phyloP scores from a whole-genome alignment of 2,888 invertebrate genomes.

The Trichopria drosophilae region DNA sequence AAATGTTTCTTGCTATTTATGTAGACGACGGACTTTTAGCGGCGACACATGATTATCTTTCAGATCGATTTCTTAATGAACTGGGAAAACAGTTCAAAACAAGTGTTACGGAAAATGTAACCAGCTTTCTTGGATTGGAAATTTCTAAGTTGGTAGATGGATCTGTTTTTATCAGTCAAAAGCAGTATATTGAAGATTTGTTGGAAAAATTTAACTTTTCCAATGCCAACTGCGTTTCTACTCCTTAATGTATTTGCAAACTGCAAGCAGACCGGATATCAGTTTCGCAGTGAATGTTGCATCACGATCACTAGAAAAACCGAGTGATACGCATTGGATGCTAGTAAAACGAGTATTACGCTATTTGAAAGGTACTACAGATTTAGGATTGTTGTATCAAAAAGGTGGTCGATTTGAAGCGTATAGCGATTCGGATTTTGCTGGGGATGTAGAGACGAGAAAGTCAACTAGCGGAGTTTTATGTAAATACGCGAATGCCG shows the following conservation, averaged over 20 bases:
- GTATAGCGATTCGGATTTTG: conserved; percentile 23
- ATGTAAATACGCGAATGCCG: conserved; percentile 2
- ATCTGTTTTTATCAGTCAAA: conserved; percentile 7
- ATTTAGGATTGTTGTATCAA: conserved; percentile 7
- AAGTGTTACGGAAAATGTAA: conserved; percentile 7
- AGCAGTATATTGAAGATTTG: not conserved
- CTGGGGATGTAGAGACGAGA: conserved; percentile 13
- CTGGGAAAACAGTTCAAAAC: conserved; percentile 2
- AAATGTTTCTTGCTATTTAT: conserved; percentile 11
- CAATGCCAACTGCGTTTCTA: conserved; percentile 13
- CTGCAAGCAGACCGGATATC: conserved; percentile 15
- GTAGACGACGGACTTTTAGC: conserved; percentile 18
- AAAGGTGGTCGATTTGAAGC: conserved; percentile 2
- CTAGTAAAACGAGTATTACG: conserved; percentile 18
- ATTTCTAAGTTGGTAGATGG: conserved; percentile 5
- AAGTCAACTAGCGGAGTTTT: conserved; percentile 15
- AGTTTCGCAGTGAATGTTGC: conserved; percentile 8
- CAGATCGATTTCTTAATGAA: not conserved
- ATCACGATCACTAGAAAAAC: conserved; percentile 9
- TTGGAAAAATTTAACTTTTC: conserved; percentile 6
- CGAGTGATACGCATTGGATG: conserved; percentile 14
- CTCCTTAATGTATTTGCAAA: too few species aligned
- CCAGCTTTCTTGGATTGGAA: conserved; percentile 3
- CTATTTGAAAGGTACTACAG: conserved; percentile 17
- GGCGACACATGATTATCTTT: conserved; percentile 1